phyloP scores from a whole-genome alignment of 2,888 invertebrate genomes.

The Rotaria sp. region DNA sequence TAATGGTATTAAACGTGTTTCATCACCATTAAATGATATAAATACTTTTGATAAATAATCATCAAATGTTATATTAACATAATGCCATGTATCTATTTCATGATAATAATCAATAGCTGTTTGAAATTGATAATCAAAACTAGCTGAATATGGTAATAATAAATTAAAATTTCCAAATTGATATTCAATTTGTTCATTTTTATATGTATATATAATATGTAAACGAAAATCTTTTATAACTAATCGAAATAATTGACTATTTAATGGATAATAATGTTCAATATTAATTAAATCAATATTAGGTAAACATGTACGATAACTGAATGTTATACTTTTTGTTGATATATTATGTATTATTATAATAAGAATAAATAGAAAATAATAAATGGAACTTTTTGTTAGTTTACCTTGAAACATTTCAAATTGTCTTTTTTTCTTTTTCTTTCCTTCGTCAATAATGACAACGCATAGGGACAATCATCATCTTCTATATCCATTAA shows the following conservation, averaged over 20 bases:
- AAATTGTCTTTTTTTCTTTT: neutral
- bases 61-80: neutral
- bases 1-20: neutral
- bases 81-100: neutral
- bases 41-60: neutral
- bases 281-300: neutral
- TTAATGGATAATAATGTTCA: neutral
- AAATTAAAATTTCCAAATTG: conserved; percentile 11
- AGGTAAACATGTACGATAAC: conserved; percentile 6
- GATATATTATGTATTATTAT: neutral
- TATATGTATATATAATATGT: neutral
- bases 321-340: neutral
- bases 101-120: conserved; percentile 24
- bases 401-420: neutral
- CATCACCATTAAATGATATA: neutral
- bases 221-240: neutral
- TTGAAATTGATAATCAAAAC: conserved; percentile 4
- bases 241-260: neutral
- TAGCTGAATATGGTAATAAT: neutral
- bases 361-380: neutral
- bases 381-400: neutral
- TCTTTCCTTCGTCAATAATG: conserved; percentile 8
- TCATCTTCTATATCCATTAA: neutral
- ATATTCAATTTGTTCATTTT: neutral
- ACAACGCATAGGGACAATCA: neutral